These are phyloP conservation scores for Bergia sp. DNA, from an alignment of 92 coral and sea anemone species.

Conservation along the genomic window DNA sequence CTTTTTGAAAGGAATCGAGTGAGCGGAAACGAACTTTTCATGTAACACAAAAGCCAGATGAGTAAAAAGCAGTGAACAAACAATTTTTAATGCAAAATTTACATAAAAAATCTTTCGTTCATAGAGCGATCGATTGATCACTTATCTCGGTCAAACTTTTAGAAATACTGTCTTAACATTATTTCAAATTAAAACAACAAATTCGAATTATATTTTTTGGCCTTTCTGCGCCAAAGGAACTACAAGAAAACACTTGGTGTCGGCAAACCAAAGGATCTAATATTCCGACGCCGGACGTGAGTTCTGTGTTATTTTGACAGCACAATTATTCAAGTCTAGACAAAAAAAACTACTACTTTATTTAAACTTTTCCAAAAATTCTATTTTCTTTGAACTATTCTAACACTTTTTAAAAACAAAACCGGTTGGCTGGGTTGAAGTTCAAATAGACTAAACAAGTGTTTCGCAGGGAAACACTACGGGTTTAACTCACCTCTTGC, in stretches of 20 bases:
- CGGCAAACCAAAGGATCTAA: neutral
- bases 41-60: neutral
- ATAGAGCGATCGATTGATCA: neutral
- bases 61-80: neutral
- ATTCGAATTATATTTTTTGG: neutral
- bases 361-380: neutral
- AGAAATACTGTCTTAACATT: neutral
- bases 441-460: neutral
- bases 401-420: neutral
- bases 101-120: neutral
- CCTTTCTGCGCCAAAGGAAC: neutral
- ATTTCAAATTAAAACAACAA: neutral
- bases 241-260: neutral
- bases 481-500: constrained; percentile 75
- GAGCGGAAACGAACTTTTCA: neutral
- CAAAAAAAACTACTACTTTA: neutral
- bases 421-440: neutral
- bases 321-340: neutral
- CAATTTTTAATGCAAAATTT: neutral
- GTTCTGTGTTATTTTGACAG: neutral
- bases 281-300: neutral
- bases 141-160: too few relatives aligned
- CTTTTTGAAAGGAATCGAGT: neutral
- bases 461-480: neutral
- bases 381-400: neutral